A percentile compares a stretch with the other conserved stretches of the same genome.
Evolutionary conservation across 2,888 invertebrate species (phyloP).

Genomic region (Thysanoteuthis rhombus): DNA sequence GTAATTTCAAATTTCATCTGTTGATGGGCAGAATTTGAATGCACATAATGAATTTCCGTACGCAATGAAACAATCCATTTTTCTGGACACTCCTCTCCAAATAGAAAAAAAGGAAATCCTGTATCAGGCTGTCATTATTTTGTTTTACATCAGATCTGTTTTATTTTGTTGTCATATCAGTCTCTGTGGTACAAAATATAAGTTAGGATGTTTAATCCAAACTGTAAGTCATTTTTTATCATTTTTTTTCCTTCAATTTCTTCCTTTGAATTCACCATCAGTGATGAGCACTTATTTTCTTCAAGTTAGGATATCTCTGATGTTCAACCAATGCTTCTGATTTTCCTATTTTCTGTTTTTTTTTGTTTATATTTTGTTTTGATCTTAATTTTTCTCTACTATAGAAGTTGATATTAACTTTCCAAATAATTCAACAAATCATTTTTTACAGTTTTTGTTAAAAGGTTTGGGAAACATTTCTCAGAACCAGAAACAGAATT

Average conservation of each 20-base stretch:
- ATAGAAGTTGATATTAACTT: too few species aligned
- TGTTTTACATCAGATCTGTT: not conserved
- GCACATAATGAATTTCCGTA: not conserved
- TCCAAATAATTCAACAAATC: too few species aligned
- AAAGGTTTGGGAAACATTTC: too few species aligned
- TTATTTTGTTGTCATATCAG: not conserved
- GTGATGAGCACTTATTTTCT: not conserved
- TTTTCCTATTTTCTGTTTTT: not conserved
- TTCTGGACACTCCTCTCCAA: not conserved
- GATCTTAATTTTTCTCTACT: not conserved
- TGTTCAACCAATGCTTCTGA: not conserved
- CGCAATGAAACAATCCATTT: not conserved
- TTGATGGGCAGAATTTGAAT: not conserved
- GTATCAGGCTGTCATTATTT: not conserved
- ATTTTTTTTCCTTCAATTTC: not conserved
- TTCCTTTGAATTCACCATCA: not conserved
- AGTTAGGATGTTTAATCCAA: not conserved
- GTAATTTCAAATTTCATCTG: not conserved
- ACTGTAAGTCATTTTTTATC: not conserved
- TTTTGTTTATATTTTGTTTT: not conserved
- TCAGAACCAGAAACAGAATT: too few species aligned
- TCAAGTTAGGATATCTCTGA: not conserved
- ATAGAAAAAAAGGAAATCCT: not conserved
- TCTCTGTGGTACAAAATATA: not conserved
- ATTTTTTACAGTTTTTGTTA: too few species aligned